phyloP scores from a whole-genome alignment of 1,140 invertebrate genomes.

The Drosophila tropicalis region DNA sequence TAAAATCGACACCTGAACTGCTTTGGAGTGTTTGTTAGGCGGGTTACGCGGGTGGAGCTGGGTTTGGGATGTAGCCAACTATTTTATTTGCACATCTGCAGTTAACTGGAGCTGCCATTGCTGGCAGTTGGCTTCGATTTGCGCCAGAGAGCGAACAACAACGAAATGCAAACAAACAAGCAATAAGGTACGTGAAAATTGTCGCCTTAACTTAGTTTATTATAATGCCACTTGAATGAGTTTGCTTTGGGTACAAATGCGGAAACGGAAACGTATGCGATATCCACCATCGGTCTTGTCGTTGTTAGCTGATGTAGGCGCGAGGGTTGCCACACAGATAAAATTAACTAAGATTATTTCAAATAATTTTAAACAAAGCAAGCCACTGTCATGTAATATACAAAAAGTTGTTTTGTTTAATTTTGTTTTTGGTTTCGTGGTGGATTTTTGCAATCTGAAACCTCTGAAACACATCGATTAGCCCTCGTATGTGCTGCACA shows the following conservation, averaged over 20 bases:
- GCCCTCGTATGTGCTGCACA: slow-evolving; percentile 1
- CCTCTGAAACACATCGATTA: not conserved
- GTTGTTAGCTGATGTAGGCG: not conserved
- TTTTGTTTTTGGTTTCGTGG: no score
- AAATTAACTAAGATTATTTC: not conserved
- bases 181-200: slow-evolving; percentile 74
- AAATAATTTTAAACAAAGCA: no score
- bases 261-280: slow-evolving; percentile 34
- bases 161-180: slow-evolving; percentile 72
- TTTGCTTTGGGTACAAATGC: slow-evolving; percentile 54
- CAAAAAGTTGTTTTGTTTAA: no score
- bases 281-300: not conserved
- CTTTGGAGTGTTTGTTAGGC: not conserved
- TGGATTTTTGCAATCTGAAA: no score
- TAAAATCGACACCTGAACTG: not conserved
- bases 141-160: slow-evolving; percentile 22
- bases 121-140: slow-evolving; percentile 10
- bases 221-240: slow-evolving; percentile 79
- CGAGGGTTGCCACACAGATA: not conserved
- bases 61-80: slow-evolving; percentile 4
- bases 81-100: slow-evolving; percentile 41
- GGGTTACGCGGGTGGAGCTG: not conserved
- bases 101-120: slow-evolving; percentile 20
- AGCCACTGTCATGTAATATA: no score
- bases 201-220: slow-evolving; percentile 79